Evolutionary conservation across 2,888 invertebrate species (phyloP).

Genomic region (Tenthredo amoena): DNA sequence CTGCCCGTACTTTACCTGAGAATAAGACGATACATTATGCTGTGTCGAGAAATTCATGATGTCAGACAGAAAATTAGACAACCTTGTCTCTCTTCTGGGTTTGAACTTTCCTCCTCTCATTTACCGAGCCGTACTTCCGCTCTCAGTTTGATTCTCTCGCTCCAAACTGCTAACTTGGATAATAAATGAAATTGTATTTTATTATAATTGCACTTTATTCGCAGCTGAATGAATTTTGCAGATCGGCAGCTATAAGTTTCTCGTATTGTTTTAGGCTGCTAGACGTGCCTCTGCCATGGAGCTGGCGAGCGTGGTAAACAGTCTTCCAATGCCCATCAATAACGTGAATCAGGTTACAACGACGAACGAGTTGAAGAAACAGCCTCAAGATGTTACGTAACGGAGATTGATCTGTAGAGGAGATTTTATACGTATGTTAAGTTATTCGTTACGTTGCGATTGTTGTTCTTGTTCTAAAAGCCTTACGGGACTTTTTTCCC

Average conservation of each 20-base stretch:
- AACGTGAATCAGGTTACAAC: constrained; percentile 41
- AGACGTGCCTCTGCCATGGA: constrained; percentile 67
- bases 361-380: constrained; percentile 27
- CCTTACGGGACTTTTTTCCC: background rate
- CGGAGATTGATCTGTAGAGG: constrained; percentile 4
- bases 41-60: background rate
- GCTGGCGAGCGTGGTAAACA: constrained; percentile 66
- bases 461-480: background rate
- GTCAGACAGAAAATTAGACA: background rate
- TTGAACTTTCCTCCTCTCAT: background rate
- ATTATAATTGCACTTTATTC: background rate
- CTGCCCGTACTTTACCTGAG: background rate
- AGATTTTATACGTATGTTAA: constrained; percentile 26
- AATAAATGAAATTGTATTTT: background rate
- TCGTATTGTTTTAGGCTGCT: constrained; percentile 65
- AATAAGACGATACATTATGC: background rate
- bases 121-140: background rate
- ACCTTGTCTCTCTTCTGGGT: background rate
- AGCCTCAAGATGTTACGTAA: constrained; percentile 44
- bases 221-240: no score
- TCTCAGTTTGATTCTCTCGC: background rate
- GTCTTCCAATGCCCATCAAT: constrained; percentile 55
- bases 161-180: background rate
- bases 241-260: background rate
- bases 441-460: constrained; percentile 1